These are phyloP conservation scores for Aulostomus chinensis DNA, from an alignment of 2,797 vertebrate genomes.

Conservation along the genomic window DNA sequence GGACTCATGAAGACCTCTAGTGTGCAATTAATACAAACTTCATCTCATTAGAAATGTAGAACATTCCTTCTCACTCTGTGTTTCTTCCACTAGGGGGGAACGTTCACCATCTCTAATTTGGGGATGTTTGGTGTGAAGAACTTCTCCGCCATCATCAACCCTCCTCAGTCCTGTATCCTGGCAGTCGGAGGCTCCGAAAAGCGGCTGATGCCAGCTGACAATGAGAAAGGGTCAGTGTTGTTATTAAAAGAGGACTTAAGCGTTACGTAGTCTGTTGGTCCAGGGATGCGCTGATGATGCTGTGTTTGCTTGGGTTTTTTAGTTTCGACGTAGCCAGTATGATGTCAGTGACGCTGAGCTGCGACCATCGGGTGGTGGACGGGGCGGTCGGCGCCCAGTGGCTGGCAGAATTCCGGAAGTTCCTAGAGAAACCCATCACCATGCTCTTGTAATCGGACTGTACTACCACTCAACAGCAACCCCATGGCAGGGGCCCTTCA, in stretches of 20 bases:
- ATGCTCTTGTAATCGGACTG: constrained; percentile 89
- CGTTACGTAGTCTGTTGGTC: no score
- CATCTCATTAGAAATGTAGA: not conserved
- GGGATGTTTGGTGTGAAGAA: constrained; percentile 99
- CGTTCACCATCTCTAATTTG: constrained; percentile 97
- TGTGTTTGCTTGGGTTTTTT: not conserved
- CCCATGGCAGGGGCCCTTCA: constrained; percentile 39
- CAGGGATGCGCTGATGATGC: not conserved
- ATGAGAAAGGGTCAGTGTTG: constrained; percentile 89
- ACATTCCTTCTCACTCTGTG: not conserved
- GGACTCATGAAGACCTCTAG: no score
- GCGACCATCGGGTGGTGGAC: constrained; percentile 96
- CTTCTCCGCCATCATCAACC: constrained; percentile 98
- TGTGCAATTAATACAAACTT: no score
- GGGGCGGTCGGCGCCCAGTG: constrained; percentile 97
- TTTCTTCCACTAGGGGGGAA: constrained; percentile 85
- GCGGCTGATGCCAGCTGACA: constrained; percentile 91
- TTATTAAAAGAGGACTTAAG: not conserved
- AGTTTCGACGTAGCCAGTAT: constrained; percentile 93
- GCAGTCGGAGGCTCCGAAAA: constrained; percentile 93
- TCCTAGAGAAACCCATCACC: constrained; percentile 92
- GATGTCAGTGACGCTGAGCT: constrained; percentile 97
- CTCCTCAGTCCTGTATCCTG: constrained; percentile 96
- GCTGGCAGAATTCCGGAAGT: constrained; percentile 95
- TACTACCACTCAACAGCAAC: constrained; percentile 28